phyloP scores from a whole-genome alignment of 2,797 vertebrate genomes.

The Naso thynnoides region DNA sequence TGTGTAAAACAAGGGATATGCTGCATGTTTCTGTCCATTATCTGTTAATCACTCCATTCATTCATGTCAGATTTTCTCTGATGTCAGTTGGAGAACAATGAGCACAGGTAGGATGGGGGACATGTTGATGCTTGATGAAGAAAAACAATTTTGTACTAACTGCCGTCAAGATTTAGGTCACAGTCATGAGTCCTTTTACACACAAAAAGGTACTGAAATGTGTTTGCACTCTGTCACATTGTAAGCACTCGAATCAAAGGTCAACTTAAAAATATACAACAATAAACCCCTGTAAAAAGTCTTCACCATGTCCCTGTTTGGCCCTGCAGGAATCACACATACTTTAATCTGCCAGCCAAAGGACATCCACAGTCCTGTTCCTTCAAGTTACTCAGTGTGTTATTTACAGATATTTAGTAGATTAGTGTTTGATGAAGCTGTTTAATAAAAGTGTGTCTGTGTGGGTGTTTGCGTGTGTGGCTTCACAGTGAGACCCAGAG shows the following conservation, averaged over 20 bases:
- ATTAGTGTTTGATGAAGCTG: background rate
- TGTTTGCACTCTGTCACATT: background rate
- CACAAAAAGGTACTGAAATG: background rate
- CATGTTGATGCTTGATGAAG: background rate
- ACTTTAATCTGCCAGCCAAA: background rate
- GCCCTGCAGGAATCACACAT: background rate
- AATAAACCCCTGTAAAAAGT: constrained; percentile 18
- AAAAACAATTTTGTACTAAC: background rate
- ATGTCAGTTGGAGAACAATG: background rate
- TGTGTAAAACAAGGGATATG: background rate
- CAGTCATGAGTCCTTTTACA: background rate
- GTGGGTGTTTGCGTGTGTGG: constrained; percentile 30
- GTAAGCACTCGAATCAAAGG: background rate
- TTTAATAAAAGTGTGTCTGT: constrained; percentile 9
- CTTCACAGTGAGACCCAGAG: constrained; percentile 89
- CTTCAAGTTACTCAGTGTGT: background rate
- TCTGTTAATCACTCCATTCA: background rate
- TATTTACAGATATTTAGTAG: background rate
- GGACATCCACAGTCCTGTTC: background rate
- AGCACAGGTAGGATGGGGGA: background rate
- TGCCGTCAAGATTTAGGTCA: background rate
- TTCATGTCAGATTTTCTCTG: background rate
- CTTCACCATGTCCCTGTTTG: background rate
- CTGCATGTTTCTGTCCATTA: background rate
- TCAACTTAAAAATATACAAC: background rate